Conservation (phyloP, 37 sponge, comb jelly and placozoan species). For the Theonella swinhoei region DNA sequence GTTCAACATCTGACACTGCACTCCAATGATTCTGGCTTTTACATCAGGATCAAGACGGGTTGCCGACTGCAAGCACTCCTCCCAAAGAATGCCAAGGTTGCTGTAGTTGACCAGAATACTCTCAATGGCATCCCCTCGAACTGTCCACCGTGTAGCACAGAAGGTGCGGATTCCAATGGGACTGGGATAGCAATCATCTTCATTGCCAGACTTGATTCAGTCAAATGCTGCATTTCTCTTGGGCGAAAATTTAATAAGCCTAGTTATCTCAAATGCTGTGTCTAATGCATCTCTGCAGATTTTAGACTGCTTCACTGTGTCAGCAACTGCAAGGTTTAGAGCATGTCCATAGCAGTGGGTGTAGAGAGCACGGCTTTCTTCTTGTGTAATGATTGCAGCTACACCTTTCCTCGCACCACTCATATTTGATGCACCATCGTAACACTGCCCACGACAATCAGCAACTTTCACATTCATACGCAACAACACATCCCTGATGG, state of each 20-base stretch:
- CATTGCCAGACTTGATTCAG: conserved; percentile 38
- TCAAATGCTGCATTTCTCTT: conserved; percentile 21
- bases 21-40: conserved; percentile 41
- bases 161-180: conserved; percentile 34
- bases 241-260: conserved; percentile 35
- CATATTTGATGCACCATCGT: conserved; percentile 71
- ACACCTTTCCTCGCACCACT: conserved; percentile 50
- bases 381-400: conserved; percentile 12
- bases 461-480: conserved; percentile 38
- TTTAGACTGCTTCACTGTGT: conserved; percentile 23
- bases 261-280: conserved; percentile 1
- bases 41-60: conserved; percentile 18
- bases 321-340: conserved; percentile 67
- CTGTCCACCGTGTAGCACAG: conserved; percentile 55
- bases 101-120: conserved; percentile 46
- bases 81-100: conserved; percentile 29
- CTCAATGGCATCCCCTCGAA: conserved; percentile 24
- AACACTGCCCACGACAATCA: conserved; percentile 64
- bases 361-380: conserved; percentile 25
- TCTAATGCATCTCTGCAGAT: conserved; percentile 18
- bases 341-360: conserved; percentile 49
- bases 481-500: conserved; percentile 44
- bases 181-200: too few relatives aligned
- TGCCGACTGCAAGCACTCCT: conserved; percentile 28
- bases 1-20: conserved; percentile 39